Evolutionary conservation across 2,797 vertebrate species (phyloP).

Genomic region (Gouania willdenowi): DNA sequence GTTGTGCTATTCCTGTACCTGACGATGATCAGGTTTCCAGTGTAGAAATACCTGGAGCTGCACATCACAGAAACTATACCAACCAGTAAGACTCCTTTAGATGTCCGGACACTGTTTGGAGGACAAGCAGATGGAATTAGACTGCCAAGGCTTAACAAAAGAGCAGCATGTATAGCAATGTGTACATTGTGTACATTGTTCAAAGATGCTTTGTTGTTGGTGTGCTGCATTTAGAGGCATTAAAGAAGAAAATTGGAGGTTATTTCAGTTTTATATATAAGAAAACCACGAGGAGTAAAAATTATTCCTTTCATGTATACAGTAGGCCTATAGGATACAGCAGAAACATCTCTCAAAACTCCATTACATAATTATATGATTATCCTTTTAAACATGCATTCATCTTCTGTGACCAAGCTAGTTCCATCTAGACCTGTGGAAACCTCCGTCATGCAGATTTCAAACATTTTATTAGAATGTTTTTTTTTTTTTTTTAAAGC

Average conservation of each 20-base stretch:
- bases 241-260: not conserved
- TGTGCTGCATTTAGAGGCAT: not conserved
- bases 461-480: too few relatives aligned
- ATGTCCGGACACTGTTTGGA: slow-evolving; percentile 1
- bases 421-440: too few relatives aligned
- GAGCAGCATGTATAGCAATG: slow-evolving; percentile 10
- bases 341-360: too few relatives aligned
- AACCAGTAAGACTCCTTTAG: slow-evolving; percentile 7
- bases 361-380: too few relatives aligned
- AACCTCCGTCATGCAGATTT: too few relatives aligned
- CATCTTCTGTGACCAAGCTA: too few relatives aligned
- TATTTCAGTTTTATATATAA: not conserved
- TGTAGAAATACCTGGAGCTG: slow-evolving; percentile 45
- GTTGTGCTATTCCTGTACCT: slow-evolving; percentile 70
- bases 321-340: too few relatives aligned
- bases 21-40: slow-evolving; percentile 61
- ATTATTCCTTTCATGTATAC: not conserved
- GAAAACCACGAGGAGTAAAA: not conserved
- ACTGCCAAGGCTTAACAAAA: not conserved
- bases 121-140: slow-evolving; percentile 1
- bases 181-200: slow-evolving; percentile 12
- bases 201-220: not conserved
- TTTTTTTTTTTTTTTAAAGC: too few relatives aligned
- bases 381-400: too few relatives aligned
- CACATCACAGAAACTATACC: not conserved